Percentiles rank a stretch among this genome's conserved stretches.
Conservation (phyloP, 2,888 invertebrate species). For the Tillus elongatus region DNA sequence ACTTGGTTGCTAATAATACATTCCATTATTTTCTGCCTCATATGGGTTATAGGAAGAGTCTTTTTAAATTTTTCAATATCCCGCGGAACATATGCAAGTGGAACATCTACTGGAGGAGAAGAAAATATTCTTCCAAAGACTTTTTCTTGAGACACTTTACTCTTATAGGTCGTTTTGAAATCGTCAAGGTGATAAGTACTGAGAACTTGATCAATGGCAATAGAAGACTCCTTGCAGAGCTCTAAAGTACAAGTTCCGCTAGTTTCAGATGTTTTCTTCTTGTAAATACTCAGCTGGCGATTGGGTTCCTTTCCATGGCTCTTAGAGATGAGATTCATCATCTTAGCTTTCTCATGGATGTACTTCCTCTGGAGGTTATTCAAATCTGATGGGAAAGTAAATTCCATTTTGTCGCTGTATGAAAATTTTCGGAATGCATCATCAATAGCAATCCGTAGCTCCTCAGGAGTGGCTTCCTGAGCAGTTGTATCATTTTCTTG, state of each 20-base stretch:
- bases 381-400: conserved; percentile 55
- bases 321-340: conserved; percentile 66
- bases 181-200: neutral
- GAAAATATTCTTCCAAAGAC: conserved; percentile 23
- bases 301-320: conserved; percentile 63
- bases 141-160: conserved; percentile 19
- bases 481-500: neutral
- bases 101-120: conserved; percentile 29
- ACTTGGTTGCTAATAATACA: conserved; percentile 59
- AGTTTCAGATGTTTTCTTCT: conserved; percentile 11
- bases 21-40: conserved; percentile 57
- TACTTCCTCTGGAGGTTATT: conserved; percentile 71
- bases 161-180: conserved; percentile 7
- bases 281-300: conserved; percentile 21
- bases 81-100: neutral
- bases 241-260: neutral
- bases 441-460: conserved; percentile 31
- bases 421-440: conserved; percentile 30
- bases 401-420: conserved; percentile 24
- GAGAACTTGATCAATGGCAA: neutral
- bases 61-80: conserved; percentile 47
- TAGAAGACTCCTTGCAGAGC: neutral
- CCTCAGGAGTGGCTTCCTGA: conserved; percentile 29
- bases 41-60: conserved; percentile 60
- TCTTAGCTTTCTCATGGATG: conserved; percentile 61